phyloP scores from a whole-genome alignment of 1,140 invertebrate genomes.

The Micrasema longulum region DNA sequence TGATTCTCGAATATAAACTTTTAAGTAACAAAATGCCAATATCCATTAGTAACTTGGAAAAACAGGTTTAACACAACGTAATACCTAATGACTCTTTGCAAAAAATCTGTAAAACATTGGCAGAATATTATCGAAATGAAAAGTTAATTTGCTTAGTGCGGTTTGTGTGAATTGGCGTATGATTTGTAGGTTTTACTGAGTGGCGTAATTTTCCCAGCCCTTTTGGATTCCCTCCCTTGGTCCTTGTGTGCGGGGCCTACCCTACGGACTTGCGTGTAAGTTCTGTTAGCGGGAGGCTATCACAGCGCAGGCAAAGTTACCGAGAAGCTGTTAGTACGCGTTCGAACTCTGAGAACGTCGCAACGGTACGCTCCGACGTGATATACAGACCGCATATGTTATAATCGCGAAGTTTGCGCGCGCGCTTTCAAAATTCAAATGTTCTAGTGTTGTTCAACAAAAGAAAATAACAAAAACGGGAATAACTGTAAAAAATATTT shows the following conservation, averaged over 20 bases:
- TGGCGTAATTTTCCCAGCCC: neutral
- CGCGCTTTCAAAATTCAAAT: neutral
- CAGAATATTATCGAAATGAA: too few species aligned
- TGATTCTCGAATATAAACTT: too few species aligned
- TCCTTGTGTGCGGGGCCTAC: neutral
- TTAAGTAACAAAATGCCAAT: too few species aligned
- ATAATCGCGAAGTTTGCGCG: slow-evolving; percentile 5
- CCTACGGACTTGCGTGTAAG: slow-evolving; percentile 15
- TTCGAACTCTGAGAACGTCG: slow-evolving; percentile 3
- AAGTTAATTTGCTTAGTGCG: too few species aligned
- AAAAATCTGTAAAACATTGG: neutral
- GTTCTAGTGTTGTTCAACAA: too few species aligned
- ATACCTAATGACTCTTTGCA: too few species aligned
- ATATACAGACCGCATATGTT: neutral
- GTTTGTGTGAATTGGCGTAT: too few species aligned
- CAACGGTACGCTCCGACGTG: slow-evolving; percentile 11
- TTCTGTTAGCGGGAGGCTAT: neutral
- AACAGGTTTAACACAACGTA: too few species aligned
- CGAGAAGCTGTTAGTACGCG: slow-evolving; percentile 28
- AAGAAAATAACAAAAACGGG: too few species aligned
- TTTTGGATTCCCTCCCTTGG: neutral
- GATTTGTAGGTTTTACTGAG: too few species aligned
- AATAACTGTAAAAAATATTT: too few species aligned
- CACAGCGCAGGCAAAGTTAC: slow-evolving; percentile 8
- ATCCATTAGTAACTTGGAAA: too few species aligned